Evolutionary conservation across 2,113 vertebrate genomes (phyloP).

Genomic region (Camelus bactrianus): DNA sequence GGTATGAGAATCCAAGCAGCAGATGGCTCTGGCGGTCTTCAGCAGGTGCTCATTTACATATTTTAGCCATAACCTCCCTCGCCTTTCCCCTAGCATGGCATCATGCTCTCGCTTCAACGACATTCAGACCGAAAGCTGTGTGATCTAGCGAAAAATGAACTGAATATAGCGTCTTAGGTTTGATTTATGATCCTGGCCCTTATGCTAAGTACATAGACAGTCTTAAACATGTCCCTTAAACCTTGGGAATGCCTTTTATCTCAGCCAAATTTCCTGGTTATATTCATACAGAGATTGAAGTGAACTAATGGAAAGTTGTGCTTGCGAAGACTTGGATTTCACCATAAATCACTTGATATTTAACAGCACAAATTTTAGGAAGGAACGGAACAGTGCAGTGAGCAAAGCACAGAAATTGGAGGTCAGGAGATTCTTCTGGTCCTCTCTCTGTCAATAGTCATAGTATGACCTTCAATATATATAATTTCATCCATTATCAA

Average conservation of each 20-base stretch:
- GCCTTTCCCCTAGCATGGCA: not conserved
- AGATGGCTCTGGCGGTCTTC: constrained; percentile 49
- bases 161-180: not conserved
- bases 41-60: constrained; percentile 63
- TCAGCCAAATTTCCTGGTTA: not conserved
- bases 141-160: not conserved
- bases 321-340: not conserved
- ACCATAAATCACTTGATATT: not conserved
- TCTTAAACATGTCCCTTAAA: not conserved
- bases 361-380: not conserved
- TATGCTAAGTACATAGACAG: not conserved
- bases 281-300: not conserved
- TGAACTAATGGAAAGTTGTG: not conserved
- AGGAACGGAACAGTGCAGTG: not conserved
- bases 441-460: not conserved
- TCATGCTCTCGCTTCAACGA: not conserved
- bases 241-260: not conserved
- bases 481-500: not conserved
- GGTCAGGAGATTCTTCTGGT: not conserved
- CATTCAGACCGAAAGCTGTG: constrained; percentile 11
- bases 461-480: not conserved
- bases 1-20: not conserved
- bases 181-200: not conserved
- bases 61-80: not conserved
- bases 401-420: not conserved